These are phyloP conservation scores for Otolemur garnettii DNA, from an alignment of 2,113 vertebrate species.

Conservation along the genomic window DNA sequence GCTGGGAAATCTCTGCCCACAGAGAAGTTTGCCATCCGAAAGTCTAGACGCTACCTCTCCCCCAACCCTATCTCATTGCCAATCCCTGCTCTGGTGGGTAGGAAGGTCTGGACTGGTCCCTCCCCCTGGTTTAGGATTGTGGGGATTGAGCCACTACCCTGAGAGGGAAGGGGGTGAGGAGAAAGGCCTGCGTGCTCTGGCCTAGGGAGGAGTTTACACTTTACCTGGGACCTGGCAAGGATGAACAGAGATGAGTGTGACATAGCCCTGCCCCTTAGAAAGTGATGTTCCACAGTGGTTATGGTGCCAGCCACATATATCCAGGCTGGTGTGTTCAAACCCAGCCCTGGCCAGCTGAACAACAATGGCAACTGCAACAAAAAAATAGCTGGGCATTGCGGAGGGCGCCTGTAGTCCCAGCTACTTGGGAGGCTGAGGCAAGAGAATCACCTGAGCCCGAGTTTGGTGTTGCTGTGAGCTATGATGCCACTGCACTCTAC, in stretches of 20 bases:
- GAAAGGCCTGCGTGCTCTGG: background rate
- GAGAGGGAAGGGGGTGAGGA: background rate
- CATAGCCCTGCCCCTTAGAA: background rate
- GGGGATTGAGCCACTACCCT: background rate
- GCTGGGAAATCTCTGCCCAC: conserved; percentile 99
- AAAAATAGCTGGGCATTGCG: too few species aligned
- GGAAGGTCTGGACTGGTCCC: background rate
- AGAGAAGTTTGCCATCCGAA: conserved; percentile 98
- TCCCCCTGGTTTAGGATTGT: background rate
- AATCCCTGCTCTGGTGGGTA: conserved; percentile 95
- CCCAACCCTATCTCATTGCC: conserved; percentile 92
- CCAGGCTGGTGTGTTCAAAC: too few species aligned
- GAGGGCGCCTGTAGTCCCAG: too few species aligned
- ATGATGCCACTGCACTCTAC: too few species aligned
- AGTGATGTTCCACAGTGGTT: background rate
- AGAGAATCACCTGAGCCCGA: too few species aligned
- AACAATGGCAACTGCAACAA: too few species aligned
- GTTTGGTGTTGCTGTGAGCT: too few species aligned
- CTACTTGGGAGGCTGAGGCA: too few species aligned
- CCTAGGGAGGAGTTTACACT: background rate
- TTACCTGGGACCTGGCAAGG: background rate
- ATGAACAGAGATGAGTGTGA: background rate
- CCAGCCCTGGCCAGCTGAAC: too few species aligned
- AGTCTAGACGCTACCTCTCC: conserved; percentile 94
- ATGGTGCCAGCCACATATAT: too few species aligned